Base-by-base conservation (phyloP, 1,140 invertebrate genomes). In the Drosophila chauvacae region DNA sequence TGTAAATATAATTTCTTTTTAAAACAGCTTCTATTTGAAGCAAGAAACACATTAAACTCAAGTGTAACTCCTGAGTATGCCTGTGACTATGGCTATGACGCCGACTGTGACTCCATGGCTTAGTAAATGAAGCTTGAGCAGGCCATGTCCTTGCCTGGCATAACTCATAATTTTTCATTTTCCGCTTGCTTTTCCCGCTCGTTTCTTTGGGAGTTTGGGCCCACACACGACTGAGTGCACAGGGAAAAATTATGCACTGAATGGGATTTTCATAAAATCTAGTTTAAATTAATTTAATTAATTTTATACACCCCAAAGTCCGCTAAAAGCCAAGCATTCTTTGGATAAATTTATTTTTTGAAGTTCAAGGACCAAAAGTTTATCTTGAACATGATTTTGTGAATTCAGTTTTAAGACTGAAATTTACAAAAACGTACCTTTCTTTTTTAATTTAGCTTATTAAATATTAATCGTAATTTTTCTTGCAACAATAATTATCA, bases 131-230 rank as follows among this genome's bases (percentile, higher is more conserved):
- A 90, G 85, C 85, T 90, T 84, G 58, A 59, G 50, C 76, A 72
- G 59, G 64, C 39, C 51, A 79, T 88, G 86, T 90, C 81, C 86
- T 90, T 90, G 86, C 81, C 57, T 63, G 66, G 70, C 86, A 90
- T 90, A 90, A 90, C 86, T 90, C 85, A 90, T 90, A 90, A 85
- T 90, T 81, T 68, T 80, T 85, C 71, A 72, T 57, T 69, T 71
- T 62, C 56, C 68, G 66, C 68, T 48, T 60, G 44, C 57, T 70
- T 59, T 56, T 65, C 37, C 75, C 44, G 50, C 53, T 30, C 4
- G n/a, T 53, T 41, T 48, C 44, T 37, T n/a, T 41, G 18, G 9
- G 39, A 76, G 33, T 33, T n/a, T 33, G 28, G 42, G 83, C 83
- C 83, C 83, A 87, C 83, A 88, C 83, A 87, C 85, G 80, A 80